Percentiles rank a stretch among this genome's conserved stretches.
These are phyloP conservation scores for Neosalanx taihuensis DNA, from an alignment of 2,797 vertebrate genomes.

Conservation along the genomic window DNA sequence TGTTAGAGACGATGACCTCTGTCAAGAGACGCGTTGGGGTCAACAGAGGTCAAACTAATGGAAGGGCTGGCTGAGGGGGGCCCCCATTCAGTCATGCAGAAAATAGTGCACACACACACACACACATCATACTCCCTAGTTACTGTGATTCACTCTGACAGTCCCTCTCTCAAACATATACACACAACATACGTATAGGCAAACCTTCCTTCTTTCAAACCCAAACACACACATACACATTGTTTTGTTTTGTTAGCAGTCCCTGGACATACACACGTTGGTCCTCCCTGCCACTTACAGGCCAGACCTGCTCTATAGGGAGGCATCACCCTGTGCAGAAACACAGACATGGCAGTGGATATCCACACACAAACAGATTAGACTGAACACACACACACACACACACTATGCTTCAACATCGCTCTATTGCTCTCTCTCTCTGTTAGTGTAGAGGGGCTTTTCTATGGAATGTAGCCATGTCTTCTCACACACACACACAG, in stretches of 20 bases:
- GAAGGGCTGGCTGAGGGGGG: constrained; percentile 65
- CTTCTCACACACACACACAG: constrained; percentile 30
- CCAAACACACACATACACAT: constrained; percentile 1
- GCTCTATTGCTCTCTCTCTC: background rate
- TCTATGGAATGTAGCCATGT: constrained; percentile 17
- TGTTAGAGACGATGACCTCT: constrained; percentile 71
- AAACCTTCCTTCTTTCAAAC: constrained; percentile 6
- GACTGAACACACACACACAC: constrained; percentile 9
- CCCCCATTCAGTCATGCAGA: constrained; percentile 77
- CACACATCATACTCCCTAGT: constrained; percentile 14
- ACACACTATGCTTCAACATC: background rate
- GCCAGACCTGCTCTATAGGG: constrained; percentile 45
- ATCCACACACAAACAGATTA: constrained; percentile 41
- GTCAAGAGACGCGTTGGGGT: constrained; percentile 77
- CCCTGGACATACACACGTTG: background rate
- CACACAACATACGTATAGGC: constrained; percentile 12
- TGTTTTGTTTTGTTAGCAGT: background rate
- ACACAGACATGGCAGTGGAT: constrained; percentile 51
- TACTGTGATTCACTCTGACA: constrained; percentile 15
- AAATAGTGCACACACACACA: constrained; percentile 54
- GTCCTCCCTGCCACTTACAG: constrained; percentile 33
- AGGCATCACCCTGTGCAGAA: constrained; percentile 55
- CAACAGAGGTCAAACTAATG: constrained; percentile 77
- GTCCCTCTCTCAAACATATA: constrained; percentile 16
- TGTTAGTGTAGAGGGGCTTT: background rate